A percentile compares a stretch with the other conserved stretches of the same genome.
phyloP scores from a whole-genome alignment of 2,113 vertebrate genomes.

The Lampris incognitus region DNA sequence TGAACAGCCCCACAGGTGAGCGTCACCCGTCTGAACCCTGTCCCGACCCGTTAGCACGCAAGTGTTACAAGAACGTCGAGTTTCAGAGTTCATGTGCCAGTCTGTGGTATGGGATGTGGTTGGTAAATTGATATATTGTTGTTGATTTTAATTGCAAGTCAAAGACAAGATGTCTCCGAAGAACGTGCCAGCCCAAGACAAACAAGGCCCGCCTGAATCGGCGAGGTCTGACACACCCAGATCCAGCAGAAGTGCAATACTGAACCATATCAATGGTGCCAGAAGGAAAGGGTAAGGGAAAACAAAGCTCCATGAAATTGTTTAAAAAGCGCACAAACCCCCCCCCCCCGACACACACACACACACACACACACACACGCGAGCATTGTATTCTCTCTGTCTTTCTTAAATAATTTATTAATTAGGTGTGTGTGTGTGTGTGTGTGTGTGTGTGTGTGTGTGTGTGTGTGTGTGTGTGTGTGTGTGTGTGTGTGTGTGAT shows the following conservation, averaged over 20 bases:
- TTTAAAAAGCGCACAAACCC: neutral
- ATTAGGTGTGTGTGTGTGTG: neutral
- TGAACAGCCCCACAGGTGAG: slow-evolving; percentile 86
- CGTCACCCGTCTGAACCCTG: neutral
- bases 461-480: neutral
- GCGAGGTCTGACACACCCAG: slow-evolving; percentile 71
- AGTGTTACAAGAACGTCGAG: no score
- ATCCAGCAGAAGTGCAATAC: slow-evolving; percentile 75
- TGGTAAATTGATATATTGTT: neutral
- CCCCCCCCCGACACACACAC: neutral
- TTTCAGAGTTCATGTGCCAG: no score
- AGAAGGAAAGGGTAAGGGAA: slow-evolving; percentile 86
- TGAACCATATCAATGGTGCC: slow-evolving; percentile 68
- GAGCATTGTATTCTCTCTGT: no score
- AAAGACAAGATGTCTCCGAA: slow-evolving; percentile 56
- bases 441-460: slow-evolving; percentile 31
- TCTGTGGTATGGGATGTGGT: neutral
- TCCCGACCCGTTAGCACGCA: no score
- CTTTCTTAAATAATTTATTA: neutral
- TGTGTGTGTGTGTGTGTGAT: neutral
- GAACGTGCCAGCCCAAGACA: slow-evolving; percentile 24
- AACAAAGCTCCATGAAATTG: no score
- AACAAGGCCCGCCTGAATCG: slow-evolving; percentile 27
- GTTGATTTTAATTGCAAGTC: slow-evolving; percentile 41
- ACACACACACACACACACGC: neutral